These are phyloP conservation scores for Channa striata DNA, from an alignment of 2,797 vertebrate species.

Conservation along the genomic window DNA sequence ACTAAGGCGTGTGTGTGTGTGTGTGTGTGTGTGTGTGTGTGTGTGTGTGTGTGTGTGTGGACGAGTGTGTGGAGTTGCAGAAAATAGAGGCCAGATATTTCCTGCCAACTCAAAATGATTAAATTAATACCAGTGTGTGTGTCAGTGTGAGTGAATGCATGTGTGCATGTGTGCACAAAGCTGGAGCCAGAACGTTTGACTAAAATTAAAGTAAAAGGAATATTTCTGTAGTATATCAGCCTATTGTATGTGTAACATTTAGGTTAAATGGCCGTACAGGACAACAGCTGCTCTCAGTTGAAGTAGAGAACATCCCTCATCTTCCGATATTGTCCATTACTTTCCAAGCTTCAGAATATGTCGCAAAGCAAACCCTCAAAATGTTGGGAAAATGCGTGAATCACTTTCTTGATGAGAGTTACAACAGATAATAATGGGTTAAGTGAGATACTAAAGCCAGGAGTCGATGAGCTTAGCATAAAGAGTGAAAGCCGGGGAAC, in stretches of 20 bases:
- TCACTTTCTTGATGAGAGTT: too few species aligned
- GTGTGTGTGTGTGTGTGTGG: conserved; percentile 18
- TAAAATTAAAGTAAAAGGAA: conserved; percentile 29
- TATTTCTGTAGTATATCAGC: not conserved
- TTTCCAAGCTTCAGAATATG: too few species aligned
- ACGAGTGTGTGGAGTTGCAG: conserved; percentile 37
- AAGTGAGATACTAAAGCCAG: too few species aligned
- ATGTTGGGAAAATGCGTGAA: too few species aligned
- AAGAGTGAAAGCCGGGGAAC: too few species aligned
- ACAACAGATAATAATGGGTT: too few species aligned
- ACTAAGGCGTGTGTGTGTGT: conserved; percentile 22
- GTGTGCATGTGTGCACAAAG: conserved; percentile 21
- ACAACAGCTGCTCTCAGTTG: not conserved
- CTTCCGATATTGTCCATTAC: too few species aligned
- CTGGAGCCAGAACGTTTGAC: conserved; percentile 36
- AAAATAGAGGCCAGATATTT: conserved; percentile 51
- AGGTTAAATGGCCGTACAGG: not conserved
- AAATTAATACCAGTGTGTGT: conserved; percentile 55
- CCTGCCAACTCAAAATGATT: conserved; percentile 61
- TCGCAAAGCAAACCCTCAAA: too few species aligned
- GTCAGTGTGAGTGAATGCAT: conserved; percentile 38
- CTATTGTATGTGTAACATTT: not conserved
- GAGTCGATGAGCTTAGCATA: too few species aligned
- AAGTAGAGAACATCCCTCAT: too few species aligned
- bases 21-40: not conserved